Evolutionary conservation across 2,797 vertebrate genomes (phyloP), one percentile per base, ranked within the genome.

Genomic region (Acipenser transmontanus): DNA sequence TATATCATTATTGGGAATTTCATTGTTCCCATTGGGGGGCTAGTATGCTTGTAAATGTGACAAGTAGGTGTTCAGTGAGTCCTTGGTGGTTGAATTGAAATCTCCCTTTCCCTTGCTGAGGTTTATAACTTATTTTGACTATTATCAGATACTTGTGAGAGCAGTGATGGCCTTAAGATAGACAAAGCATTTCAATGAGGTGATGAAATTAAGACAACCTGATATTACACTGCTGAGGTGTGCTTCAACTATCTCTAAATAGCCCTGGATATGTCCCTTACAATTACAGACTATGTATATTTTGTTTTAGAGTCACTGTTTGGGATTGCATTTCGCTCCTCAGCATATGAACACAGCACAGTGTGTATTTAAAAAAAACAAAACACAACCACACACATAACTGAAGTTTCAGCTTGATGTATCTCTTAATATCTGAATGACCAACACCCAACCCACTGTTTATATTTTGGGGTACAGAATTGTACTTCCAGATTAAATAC

Each of bases 61-160:
- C 85, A 78, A 78, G 71, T 72, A 84, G 79, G 78, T 83, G 87
- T 80, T 77, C 66, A 66, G 52, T 70, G 70, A 85, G 76, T 66
- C 81, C 77, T 73, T 62, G 74, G 70, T 67, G 80, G 66, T 78
- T 61, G 62, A 68, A 50, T 71, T 12, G 54, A 13, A 57, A 7
- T 13, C 14, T n/a, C 54, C 77, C 79, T 78, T 76, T 57, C 64
- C 67, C 63, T 64, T 77, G 67, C 70, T 69, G 70, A 52, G 66
- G 76, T 66, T 82, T 80, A 73, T 77, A 76, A 20, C 80, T 85
- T 34, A 80, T 85, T 84, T 88, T 88, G 80, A 85, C 77, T 85
- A 95, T 93, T 93, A 98, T 89, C 89, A 83, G 94, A 99, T 98
- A 97, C 90, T 81, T 92, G 95, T 97, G 95, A 93, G 94, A 98